Conservation (phyloP, 2,113 vertebrate species). For the Cepphus grylle region DNA sequence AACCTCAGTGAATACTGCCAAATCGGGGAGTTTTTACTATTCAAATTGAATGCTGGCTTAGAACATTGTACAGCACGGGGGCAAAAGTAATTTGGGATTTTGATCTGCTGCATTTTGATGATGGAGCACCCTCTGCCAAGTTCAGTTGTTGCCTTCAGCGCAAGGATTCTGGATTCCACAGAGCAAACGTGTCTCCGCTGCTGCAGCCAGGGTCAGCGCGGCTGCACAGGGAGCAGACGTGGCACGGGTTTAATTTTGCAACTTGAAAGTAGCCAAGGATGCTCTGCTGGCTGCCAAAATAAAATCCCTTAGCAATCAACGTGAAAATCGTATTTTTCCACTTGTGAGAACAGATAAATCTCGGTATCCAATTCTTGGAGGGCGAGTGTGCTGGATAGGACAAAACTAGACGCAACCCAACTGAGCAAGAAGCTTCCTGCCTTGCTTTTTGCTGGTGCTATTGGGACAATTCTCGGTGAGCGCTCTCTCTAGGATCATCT, state of each 20-base stretch:
- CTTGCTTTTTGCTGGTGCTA: background rate
- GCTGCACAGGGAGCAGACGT: background rate
- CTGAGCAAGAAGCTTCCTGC: background rate
- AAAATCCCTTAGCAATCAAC: background rate
- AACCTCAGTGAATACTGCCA: background rate
- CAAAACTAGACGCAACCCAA: background rate
- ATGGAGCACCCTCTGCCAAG: background rate
- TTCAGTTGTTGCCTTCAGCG: background rate
- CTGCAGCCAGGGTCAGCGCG: too few species aligned
- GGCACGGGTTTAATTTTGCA: background rate
- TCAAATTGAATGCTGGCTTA: background rate
- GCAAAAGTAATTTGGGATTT: background rate
- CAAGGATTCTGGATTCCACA: background rate
- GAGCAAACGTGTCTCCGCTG: background rate
- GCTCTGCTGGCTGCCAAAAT: background rate
- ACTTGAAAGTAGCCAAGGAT: background rate
- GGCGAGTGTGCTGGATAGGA: background rate
- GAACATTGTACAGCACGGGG: background rate
- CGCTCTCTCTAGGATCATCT: background rate
- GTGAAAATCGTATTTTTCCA: background rate
- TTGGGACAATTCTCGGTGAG: background rate
- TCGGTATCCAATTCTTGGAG: rapidly evolving
- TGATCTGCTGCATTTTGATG: background rate
- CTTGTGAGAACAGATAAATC: background rate
- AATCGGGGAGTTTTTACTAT: background rate